Percentiles rank a stretch among this genome's conserved stretches.
Conservation (phyloP, 1,140 invertebrate genomes). For the Anastatus disparis region DNA sequence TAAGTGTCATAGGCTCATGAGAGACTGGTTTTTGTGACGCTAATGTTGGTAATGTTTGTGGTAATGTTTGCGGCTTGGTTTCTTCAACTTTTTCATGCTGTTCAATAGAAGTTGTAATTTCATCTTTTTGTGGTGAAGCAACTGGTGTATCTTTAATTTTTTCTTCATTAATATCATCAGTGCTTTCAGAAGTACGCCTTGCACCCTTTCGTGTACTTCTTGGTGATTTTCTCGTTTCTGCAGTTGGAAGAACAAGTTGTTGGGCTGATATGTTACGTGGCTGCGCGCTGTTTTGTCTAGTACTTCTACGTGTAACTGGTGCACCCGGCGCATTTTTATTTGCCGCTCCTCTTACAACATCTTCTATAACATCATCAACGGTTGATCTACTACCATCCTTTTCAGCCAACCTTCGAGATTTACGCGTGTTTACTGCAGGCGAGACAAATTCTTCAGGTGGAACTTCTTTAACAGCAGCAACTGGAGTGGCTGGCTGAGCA, state of each 20-base stretch:
- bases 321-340: slow-evolving; percentile 53
- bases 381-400: slow-evolving; percentile 79
- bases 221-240: slow-evolving; percentile 73
- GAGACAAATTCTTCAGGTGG: slow-evolving; percentile 73
- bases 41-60: too few relatives aligned
- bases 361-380: slow-evolving; percentile 87
- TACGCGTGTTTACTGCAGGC: slow-evolving; percentile 70
- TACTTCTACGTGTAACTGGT: slow-evolving; percentile 53
- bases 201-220: slow-evolving; percentile 70
- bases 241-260: slow-evolving; percentile 36
- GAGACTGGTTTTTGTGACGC: slow-evolving; percentile 47
- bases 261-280: slow-evolving; percentile 45
- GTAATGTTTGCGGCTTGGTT: too few relatives aligned
- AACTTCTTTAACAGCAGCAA: slow-evolving; percentile 70
- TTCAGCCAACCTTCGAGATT: slow-evolving; percentile 82
- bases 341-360: slow-evolving; percentile 77
- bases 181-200: slow-evolving; percentile 72
- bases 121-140: background rate
- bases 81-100: background rate
- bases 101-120: background rate
- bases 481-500: slow-evolving; percentile 56
- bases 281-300: slow-evolving; percentile 58
- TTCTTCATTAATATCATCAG: slow-evolving; percentile 71
- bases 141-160: slow-evolving; percentile 59
- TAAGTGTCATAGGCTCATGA: slow-evolving; percentile 72